Evolutionary conservation across 2,888 invertebrate genomes (phyloP), one percentile per base, ranked within the genome.

Genomic region (Plemyria rubiginata): DNA sequence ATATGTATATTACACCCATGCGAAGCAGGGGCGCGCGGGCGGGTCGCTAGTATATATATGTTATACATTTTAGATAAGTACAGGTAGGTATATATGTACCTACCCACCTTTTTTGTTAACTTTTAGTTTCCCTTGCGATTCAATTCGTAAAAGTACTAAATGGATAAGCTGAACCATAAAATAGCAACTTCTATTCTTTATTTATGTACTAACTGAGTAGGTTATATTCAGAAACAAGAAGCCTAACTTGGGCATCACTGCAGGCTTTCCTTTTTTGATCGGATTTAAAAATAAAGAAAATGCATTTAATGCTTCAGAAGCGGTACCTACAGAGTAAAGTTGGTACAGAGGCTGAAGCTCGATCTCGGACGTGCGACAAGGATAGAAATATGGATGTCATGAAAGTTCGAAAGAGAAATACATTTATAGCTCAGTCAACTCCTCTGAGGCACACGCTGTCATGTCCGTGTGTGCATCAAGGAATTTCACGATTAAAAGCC

Each of bases 261-360:
- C 60, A 62, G 67, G 66, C 66, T 66, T 74, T 72, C 70, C 73
- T 70, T 72, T 75, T 77, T 74, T 70, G 62, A 75, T 73, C 65
- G 52, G 59, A 41, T 57, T 54, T 72, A 79, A 79, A 79, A 75
- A 77, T 72, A 82, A 81, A 78, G 70, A 79, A 77, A 71, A 71
- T 67, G 67, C 65, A 65, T 71, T 71, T 66, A 80, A 79, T 78
- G 77, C 80, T 81, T 78, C 79, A 76, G 81, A 81, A 84, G 80
- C 81, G 81, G 78, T 80, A 80, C n/a, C n/a, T n/a, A n/a, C 78
- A 72, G 76, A 74, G 72, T 71, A 69, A 71, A 71, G 74, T 78
- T 75, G 75, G 77, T 76, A 70, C 75, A 77, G 82, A 83, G 84
- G 80, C 84, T 85, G 85, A 65, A 78, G 70, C 70, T 70, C 65